Conservation (phyloP, 2,888 invertebrate genomes). For the Caenorhabditis sinica region DNA sequence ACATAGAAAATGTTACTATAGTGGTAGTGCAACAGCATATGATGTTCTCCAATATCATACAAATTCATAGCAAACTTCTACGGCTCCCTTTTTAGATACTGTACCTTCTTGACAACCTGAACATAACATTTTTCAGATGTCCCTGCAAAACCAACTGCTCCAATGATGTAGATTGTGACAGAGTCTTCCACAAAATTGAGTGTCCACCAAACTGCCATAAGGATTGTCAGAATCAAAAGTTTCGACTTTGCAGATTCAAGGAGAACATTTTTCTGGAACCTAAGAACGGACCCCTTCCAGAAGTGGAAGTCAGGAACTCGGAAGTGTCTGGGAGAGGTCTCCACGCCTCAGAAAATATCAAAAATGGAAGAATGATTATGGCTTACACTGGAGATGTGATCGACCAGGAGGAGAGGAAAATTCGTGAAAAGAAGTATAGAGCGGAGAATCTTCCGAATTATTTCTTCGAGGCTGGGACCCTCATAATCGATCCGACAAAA, state of each 20-base stretch:
- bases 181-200: no score
- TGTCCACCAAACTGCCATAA: constrained; percentile 11
- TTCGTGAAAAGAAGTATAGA: neutral
- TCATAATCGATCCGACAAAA: neutral
- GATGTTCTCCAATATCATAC: no score
- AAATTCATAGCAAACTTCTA: no score
- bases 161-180: no score
- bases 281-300: neutral
- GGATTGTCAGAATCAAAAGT: constrained; percentile 15
- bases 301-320: neutral
- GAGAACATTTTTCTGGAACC: no score
- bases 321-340: neutral
- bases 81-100: no score
- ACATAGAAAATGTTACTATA: no score
- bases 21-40: no score
- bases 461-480: neutral
- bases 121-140: no score
- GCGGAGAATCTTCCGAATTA: neutral
- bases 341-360: neutral
- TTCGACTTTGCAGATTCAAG: no score
- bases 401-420: neutral
- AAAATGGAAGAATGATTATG: neutral
- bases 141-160: no score
- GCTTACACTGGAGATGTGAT: neutral
- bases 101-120: no score